A percentile compares a stretch with the other conserved stretches of the same genome.
Evolutionary conservation across 2,888 invertebrate genomes (phyloP).

Genomic region (Stenotaenia linearis): DNA sequence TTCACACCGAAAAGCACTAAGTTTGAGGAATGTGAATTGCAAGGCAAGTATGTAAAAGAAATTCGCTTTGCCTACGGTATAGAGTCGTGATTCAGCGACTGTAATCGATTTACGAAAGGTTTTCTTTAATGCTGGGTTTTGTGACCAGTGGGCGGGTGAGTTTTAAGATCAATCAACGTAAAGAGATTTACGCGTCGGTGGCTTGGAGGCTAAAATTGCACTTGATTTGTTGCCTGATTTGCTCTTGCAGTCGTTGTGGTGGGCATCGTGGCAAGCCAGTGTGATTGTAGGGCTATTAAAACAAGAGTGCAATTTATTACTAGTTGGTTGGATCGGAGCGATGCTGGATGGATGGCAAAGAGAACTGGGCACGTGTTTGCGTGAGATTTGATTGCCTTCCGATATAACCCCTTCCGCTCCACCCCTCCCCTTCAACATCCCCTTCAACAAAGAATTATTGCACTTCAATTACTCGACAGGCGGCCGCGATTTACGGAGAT

Average conservation of each 20-base stretch:
- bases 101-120: background rate
- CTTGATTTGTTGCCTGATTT: slow-evolving; percentile 15
- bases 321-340: background rate
- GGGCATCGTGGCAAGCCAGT: background rate
- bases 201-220: background rate
- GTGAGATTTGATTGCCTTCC: slow-evolving; percentile 1
- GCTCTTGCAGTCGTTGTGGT: slow-evolving; percentile 5
- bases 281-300: slow-evolving; percentile 19
- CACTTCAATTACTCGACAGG: slow-evolving; percentile 11
- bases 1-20: background rate
- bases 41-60: background rate
- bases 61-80: background rate
- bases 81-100: background rate
- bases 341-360: background rate
- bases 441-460: background rate
- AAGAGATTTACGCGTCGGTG: slow-evolving; percentile 5
- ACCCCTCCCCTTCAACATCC: background rate
- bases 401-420: background rate
- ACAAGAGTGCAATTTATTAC: slow-evolving; percentile 14
- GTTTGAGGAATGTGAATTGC: background rate
- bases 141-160: background rate
- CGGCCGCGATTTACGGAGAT: background rate
- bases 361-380: background rate
- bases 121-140: slow-evolving; percentile 2
- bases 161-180: slow-evolving; percentile 11